Evolutionary conservation across 2,113 vertebrate genomes (phyloP).

Genomic region (Pungitius pungitius): DNA sequence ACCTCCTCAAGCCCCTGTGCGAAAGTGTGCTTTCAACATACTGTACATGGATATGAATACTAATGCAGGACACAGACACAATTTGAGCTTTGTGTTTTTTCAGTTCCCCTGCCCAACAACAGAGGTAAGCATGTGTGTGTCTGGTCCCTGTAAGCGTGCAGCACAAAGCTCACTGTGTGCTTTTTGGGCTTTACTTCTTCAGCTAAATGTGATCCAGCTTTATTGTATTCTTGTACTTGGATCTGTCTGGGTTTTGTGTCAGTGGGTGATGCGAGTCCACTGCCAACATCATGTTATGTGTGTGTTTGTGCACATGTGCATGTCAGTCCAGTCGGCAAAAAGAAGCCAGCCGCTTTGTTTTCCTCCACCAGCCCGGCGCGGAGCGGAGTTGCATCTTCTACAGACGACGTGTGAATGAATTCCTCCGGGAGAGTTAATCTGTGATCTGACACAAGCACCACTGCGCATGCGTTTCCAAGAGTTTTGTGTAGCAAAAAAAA

Average conservation of each 20-base stretch:
- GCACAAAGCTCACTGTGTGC: conserved; percentile 42
- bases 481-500: background rate
- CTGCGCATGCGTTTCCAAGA: background rate
- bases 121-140: conserved; percentile 75
- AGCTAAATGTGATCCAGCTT: conserved; percentile 35
- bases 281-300: conserved; percentile 22
- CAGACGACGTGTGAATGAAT: background rate
- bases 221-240: conserved; percentile 15
- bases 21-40: conserved; percentile 26
- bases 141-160: conserved; percentile 23
- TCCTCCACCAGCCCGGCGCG: background rate
- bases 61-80: conserved; percentile 39
- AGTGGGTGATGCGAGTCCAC: conserved; percentile 25
- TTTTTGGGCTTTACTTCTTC: conserved; percentile 20
- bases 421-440: background rate
- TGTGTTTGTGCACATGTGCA: conserved; percentile 10
- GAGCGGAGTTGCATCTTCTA: background rate
- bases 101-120: conserved; percentile 76
- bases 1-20: conserved; percentile 11
- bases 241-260: conserved; percentile 25
- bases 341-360: background rate
- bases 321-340: conserved; percentile 15
- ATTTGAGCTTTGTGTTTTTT: conserved; percentile 76
- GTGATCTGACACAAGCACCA: conserved; percentile 8
- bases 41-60: background rate